Evolutionary conservation across 1,140 invertebrate species (phyloP).

Genomic region (Zaprionus lachaisei): DNA sequence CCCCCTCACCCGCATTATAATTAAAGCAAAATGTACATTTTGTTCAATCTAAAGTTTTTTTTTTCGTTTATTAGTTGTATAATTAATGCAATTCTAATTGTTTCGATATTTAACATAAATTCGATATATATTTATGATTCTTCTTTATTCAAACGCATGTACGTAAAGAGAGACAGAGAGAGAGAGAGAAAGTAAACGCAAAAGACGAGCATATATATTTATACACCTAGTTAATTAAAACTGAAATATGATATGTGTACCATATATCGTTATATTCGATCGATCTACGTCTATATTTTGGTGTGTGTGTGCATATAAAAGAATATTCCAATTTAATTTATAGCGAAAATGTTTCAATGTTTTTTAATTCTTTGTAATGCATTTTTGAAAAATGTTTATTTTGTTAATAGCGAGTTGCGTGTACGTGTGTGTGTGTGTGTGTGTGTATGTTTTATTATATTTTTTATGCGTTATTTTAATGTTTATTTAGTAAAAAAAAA

Average conservation of each 20-base stretch:
- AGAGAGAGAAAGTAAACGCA: not conserved
- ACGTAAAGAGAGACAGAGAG: constrained; percentile 8
- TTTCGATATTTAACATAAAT: constrained; percentile 33
- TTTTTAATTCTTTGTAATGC: constrained; percentile 37
- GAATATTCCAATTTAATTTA: constrained; percentile 47
- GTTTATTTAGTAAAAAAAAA: constrained; percentile 50
- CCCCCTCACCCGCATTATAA: not conserved
- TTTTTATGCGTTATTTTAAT: constrained; percentile 38
- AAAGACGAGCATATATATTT: not conserved
- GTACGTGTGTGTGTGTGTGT: constrained; percentile 4
- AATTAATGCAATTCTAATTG: constrained; percentile 31
- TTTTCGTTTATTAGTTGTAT: constrained; percentile 61
- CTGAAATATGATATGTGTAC: no score
- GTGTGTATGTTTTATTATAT: constrained; percentile 37
- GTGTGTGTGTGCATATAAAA: constrained; percentile 21
- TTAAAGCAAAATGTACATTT: constrained; percentile 15
- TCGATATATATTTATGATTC: constrained; percentile 15
- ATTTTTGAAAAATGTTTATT: constrained; percentile 50
- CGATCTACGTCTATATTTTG: constrained; percentile 7
- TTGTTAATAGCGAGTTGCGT: constrained; percentile 34
- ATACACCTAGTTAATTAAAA: no score
- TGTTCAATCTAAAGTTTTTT: constrained; percentile 37
- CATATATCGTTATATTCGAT: not conserved
- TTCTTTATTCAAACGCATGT: constrained; percentile 19
- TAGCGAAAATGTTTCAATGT: constrained; percentile 46